Conservation (phyloP, 2,113 vertebrate genomes). For the Solea senegalensis region DNA sequence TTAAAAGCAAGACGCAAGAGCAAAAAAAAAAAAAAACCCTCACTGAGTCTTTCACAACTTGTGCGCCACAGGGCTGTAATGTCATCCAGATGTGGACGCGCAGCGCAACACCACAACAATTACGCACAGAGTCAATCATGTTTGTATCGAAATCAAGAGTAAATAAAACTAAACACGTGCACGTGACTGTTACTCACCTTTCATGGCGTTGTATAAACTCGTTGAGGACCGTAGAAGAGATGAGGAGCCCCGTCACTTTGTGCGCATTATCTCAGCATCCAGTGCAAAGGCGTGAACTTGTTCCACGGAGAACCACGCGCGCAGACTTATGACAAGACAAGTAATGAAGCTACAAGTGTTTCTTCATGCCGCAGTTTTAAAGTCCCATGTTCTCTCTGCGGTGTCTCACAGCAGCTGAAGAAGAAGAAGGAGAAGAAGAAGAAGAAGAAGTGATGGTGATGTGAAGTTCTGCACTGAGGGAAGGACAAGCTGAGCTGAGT, state of each 20-base stretch:
- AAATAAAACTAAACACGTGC: neutral
- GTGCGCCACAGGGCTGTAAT: constrained; percentile 81
- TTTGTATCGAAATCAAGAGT: neutral
- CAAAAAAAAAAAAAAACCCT: constrained; percentile 27
- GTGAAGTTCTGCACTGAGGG: constrained; percentile 32
- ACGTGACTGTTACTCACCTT: constrained; percentile 66
- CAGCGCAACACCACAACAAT: constrained; percentile 22
- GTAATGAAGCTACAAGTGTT: neutral
- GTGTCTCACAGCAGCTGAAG: neutral
- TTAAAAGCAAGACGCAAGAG: constrained; percentile 1
- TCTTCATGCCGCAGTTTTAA: constrained; percentile 54
- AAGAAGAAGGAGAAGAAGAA: neutral
- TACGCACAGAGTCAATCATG: neutral
- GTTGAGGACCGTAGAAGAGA: constrained; percentile 65
- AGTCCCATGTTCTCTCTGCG: constrained; percentile 59
- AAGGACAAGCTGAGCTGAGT: constrained; percentile 2
- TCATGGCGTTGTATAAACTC: constrained; percentile 77
- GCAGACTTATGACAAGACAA: neutral
- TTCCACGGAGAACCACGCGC: constrained; percentile 4
- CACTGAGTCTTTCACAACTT: constrained; percentile 83
- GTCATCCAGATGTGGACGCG: constrained; percentile 86
- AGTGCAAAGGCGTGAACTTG: constrained; percentile 37
- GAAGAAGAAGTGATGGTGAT: constrained; percentile 10
- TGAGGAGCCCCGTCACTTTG: constrained; percentile 71
- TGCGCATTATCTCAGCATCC: constrained; percentile 74